Evolutionary conservation across 2,113 vertebrate species (phyloP).

Genomic region (Chionomys nivalis): DNA sequence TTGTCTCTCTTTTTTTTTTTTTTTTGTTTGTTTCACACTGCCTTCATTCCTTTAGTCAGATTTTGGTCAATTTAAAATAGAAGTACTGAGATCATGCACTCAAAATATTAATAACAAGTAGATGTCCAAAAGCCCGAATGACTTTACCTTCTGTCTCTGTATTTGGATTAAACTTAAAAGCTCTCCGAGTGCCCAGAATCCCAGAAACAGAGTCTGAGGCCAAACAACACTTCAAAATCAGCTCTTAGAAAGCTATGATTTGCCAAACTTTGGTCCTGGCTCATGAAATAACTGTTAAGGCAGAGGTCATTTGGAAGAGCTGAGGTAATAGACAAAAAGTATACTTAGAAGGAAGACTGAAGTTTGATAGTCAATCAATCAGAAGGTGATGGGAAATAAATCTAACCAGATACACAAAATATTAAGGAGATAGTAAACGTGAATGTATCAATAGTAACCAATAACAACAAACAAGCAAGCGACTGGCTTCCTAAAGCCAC

Average conservation of each 20-base stretch:
- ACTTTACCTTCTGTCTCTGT: background rate
- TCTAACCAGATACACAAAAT: conserved; percentile 8
- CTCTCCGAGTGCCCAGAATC: background rate
- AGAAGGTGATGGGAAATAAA: conserved; percentile 29
- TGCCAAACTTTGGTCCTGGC: conserved; percentile 19
- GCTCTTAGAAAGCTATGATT: conserved; percentile 7
- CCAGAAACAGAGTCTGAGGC: background rate
- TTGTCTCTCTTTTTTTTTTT: background rate
- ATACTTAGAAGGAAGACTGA: background rate
- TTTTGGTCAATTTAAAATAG: background rate
- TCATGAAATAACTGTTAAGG: conserved; percentile 23
- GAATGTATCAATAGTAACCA: background rate
- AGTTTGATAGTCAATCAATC: background rate
- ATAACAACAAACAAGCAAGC: background rate
- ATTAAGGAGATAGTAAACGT: background rate
- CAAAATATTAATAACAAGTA: conserved; percentile 11
- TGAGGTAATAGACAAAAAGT: background rate
- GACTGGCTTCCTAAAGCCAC: background rate
- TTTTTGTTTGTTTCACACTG: background rate
- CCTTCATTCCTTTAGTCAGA: background rate
- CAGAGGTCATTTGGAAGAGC: conserved; percentile 25
- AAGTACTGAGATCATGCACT: background rate
- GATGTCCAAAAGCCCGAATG: background rate
- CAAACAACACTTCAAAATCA: background rate
- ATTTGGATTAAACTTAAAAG: conserved; percentile 37